Base-by-base conservation (phyloP, 2,113 vertebrate genomes). In the Mellivora capensis region DNA sequence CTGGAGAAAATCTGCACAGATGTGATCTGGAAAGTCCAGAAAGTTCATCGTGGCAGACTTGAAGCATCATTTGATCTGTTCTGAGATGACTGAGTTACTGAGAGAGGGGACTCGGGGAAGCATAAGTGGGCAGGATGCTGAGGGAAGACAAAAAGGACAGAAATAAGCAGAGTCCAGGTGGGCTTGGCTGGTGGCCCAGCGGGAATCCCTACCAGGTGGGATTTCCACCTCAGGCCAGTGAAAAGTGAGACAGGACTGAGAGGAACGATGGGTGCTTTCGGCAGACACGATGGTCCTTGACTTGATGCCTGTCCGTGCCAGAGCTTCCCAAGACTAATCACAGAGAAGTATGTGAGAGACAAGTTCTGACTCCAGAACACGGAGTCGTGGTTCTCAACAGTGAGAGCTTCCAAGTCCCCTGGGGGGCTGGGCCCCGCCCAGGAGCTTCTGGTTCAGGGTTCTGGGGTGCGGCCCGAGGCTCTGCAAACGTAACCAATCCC, bases 121-220 rank as follows among this genome's bases (percentile, higher is more conserved):
- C 0, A 0, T 12, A 25, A 52, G 42, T 69, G 59, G 29, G 18
- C 12, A 2, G 31, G 52, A 59, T n/a, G 11, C 23, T n/a, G 71
- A 59, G 17, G 3, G 37, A 88, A 81, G 54, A 42, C 31, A 42
- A 49, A 49, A 64, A 69, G 25, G 80, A 64, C 11, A 67, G 54
- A 86, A 67, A 7, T 39, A 39, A 54, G 42, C 14, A 13, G 77
- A 52, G 17, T 15, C 14, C 42, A 54, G 17, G 11, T 2, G n/a
- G 54, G 27, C 25, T 15, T 39, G 29, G n/a, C 20, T 9, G 3
- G 37, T 54, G 2, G 10, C 39, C 34, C 42, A 6, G 0, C 1
- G 14, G 62, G 42, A 47, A n/a, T 1, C n/a, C 61, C 31, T 29
- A 3, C 17, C 67, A 86, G 4, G 13, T 18, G 27, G 21, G 44